Base-by-base conservation (phyloP, 2,113 vertebrate genomes). In the Otis tarda region DNA sequence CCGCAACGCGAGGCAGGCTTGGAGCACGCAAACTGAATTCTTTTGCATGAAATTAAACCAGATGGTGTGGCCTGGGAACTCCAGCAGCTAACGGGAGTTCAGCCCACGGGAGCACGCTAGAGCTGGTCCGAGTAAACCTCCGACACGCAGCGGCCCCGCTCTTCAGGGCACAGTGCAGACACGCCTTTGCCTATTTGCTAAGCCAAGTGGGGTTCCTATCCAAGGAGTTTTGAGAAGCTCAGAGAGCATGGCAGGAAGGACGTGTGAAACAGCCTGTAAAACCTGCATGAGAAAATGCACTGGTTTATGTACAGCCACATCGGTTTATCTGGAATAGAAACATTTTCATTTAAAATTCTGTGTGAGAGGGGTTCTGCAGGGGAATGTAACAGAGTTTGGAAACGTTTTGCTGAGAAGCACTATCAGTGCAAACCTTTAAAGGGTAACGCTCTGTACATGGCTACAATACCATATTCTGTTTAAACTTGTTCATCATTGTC, bases 401-500 rank as follows among this genome's bases (percentile, higher is more conserved):
- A 93, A 75, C 45, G 14, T 63, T 93, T 77, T 87, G 91, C 56
- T 61, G 59, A 77, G 90, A 75, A 95, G 68, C 61, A 12, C 37
- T 67, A 70, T 68, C 50, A 73, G 63, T 57, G 50, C 50, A 80
- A 86, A 83, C 92, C 79, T 96, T 92, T 84, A 81, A 96, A 92
- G 67, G 56, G 80, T 89, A 97, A 92, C n/a, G 8, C 79, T 78
- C 65, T 83, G 79, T 90, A 82, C 95, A 87, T 67, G 86, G 96
- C 91, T 96, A 94, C 89, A 94, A 91, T 85, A 91, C 74, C 94
- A 73, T 94, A 95, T 93, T 94, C 95, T 96, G 95, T 96, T 94
- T 97, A 91, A 95, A 97, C 96, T 97, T 97, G 96, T 97, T 97
- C 94, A 95, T 97, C 97, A 97, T 96, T 97, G 97, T 95, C 93